Evolutionary conservation across 2,797 vertebrate species (phyloP).

Genomic region (Manis crassicaudata): DNA sequence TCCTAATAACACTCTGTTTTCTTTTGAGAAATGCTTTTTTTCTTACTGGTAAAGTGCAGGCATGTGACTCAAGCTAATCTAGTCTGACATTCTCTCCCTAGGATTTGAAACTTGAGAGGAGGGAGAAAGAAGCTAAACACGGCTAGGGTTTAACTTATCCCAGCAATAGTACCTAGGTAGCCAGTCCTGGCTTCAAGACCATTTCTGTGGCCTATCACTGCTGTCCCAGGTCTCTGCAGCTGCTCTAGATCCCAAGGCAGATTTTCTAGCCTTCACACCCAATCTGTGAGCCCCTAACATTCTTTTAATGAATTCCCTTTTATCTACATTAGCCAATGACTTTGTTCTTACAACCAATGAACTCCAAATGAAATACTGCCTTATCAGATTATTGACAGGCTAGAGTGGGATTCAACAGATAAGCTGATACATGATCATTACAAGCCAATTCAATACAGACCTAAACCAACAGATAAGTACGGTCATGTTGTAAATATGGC

Average conservation of each 20-base stretch:
- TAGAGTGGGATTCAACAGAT: not conserved
- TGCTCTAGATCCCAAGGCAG: not conserved
- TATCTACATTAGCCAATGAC: not conserved
- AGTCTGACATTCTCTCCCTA: not conserved
- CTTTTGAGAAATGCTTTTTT: constrained; percentile 5
- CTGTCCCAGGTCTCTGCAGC: not conserved
- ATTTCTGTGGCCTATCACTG: not conserved
- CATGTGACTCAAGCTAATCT: constrained; percentile 26
- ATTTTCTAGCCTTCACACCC: constrained; percentile 1
- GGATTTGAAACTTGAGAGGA: not conserved
- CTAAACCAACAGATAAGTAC: not conserved
- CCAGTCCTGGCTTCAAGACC: not conserved
- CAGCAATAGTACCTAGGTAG: not conserved
- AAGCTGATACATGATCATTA: not conserved
- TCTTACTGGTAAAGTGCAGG: not conserved
- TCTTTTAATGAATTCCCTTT: not conserved
- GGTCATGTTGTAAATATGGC: not conserved
- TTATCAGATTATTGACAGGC: not conserved
- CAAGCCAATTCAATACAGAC: not conserved
- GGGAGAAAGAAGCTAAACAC: not conserved
- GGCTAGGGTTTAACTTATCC: not conserved
- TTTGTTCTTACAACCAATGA: constrained; percentile 7
- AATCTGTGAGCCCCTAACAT: not conserved
- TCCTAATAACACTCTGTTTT: not conserved
- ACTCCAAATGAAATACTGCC: not conserved